Conservation (phyloP, 2,888 invertebrate genomes). For the Phyllotreta striolata region DNA sequence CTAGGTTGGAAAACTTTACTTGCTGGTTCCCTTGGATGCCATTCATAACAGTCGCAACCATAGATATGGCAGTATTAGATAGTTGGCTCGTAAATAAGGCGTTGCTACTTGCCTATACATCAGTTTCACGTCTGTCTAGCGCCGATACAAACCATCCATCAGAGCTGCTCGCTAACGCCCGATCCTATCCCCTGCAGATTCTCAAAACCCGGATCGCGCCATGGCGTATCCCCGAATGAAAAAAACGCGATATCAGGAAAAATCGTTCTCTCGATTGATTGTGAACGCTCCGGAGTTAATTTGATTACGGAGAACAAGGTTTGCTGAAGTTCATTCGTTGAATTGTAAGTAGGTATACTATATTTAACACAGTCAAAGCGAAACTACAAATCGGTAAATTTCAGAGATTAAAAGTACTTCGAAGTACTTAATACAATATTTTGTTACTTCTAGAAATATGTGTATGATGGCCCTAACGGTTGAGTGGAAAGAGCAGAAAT, state of each 20-base stretch:
- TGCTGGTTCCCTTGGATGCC: conserved; percentile 50
- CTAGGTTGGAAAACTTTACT: conserved; percentile 27
- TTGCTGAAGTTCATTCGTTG: no score
- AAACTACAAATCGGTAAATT: no score
- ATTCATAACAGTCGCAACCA: conserved; percentile 56
- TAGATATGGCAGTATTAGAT: conserved; percentile 55
- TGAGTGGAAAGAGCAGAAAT: no score
- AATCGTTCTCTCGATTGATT: conserved; percentile 9
- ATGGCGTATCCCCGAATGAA: conserved; percentile 5
- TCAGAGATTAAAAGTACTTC: no score
- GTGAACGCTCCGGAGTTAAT: conserved; percentile 9
- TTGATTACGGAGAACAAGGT: neutral
- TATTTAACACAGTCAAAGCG: no score
- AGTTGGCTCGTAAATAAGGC: conserved; percentile 56
- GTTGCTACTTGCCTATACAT: conserved; percentile 52
- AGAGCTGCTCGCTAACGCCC: conserved; percentile 38
- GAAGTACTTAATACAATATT: no score
- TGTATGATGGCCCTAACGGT: no score
- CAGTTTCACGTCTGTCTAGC: conserved; percentile 55
- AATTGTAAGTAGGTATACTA: no score
- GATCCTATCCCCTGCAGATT: conserved; percentile 37
- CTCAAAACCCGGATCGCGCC: conserved; percentile 18
- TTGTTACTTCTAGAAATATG: no score
- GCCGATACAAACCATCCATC: conserved; percentile 60
- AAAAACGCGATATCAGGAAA: conserved; percentile 9